These are phyloP conservation scores for Platygyra sinensis DNA, from an alignment of 64 coral and sea anemone genomes.

Conservation along the genomic window DNA sequence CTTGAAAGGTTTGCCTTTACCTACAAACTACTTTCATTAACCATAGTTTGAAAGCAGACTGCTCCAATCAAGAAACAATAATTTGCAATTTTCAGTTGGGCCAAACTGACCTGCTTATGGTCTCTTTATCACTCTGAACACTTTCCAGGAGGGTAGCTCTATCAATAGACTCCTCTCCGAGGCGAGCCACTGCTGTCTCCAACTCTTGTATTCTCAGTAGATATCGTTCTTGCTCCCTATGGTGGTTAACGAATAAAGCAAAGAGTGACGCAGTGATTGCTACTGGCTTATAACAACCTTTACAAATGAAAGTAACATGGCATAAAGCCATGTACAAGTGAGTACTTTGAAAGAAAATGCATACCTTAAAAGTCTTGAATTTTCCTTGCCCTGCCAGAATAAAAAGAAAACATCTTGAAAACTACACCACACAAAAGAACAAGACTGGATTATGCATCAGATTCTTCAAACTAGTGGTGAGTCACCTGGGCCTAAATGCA, in stretches of 20 bases:
- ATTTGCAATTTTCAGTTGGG: too few relatives aligned
- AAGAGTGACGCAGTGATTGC: too few relatives aligned
- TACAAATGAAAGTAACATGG: not conserved
- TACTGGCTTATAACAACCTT: not conserved
- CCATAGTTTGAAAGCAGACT: too few relatives aligned
- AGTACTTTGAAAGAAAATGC: not conserved
- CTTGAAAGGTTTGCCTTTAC: too few relatives aligned
- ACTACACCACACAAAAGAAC: not conserved
- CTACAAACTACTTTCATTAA: too few relatives aligned
- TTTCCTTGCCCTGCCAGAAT: slow-evolving; percentile 39
- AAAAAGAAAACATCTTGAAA: not conserved
- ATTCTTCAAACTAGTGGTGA: too few relatives aligned
- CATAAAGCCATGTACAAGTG: not conserved
- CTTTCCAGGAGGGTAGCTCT: slow-evolving; percentile 85
- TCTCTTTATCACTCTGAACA: slow-evolving; percentile 97
- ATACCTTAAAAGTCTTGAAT: slow-evolving; percentile 58
- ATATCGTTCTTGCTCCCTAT: slow-evolving; percentile 61
- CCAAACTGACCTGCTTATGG: slow-evolving; percentile 85
- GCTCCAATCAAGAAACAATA: not conserved
- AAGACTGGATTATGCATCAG: too few relatives aligned
- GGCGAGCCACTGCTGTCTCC: slow-evolving; percentile 57
- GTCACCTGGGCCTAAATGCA: too few relatives aligned
- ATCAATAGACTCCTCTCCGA: slow-evolving; percentile 81
- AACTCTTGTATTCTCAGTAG: slow-evolving; percentile 83
- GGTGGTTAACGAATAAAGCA: not conserved